A percentile compares a stretch with the other conserved stretches of the same genome.
Conservation (phyloP, 1,140 invertebrate genomes). For the Trinorchestia longiramus region DNA sequence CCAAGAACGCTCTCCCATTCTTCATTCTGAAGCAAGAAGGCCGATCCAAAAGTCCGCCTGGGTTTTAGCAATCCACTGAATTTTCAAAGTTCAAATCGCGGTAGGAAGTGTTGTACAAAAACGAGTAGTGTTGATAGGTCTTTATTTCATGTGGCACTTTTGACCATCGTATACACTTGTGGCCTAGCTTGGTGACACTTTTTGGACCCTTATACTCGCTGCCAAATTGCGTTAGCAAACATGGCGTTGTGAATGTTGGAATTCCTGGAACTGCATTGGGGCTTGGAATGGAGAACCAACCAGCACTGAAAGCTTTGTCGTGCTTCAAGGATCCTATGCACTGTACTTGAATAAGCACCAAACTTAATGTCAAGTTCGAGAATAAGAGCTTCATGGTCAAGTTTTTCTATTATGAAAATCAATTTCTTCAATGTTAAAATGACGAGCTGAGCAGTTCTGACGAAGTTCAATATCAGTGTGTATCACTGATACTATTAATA, state of each 20-base stretch:
- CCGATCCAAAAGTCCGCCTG: background rate
- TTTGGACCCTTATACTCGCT: background rate
- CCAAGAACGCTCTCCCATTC: background rate
- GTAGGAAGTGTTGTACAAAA: background rate
- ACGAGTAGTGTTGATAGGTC: background rate
- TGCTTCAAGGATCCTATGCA: background rate
- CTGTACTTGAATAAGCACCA: background rate
- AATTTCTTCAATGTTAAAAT: no score
- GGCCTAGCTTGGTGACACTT: background rate
- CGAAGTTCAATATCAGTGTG: background rate
- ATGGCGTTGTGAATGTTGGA: background rate
- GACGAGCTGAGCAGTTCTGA: no score
- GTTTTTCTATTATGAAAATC: no score
- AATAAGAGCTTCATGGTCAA: background rate
- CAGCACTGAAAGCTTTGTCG: background rate
- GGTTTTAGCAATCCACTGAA: background rate
- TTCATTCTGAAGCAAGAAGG: constrained; percentile 13
- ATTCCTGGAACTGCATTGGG: constrained; percentile 2
- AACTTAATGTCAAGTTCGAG: background rate
- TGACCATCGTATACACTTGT: background rate
- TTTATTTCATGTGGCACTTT: background rate
- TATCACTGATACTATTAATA: background rate
- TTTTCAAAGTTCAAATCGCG: background rate
- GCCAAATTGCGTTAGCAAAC: background rate
- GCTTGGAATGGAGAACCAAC: background rate